A percentile compares a stretch with the other conserved stretches of the same genome.
Evolutionary conservation across 2,797 vertebrate genomes (phyloP).

Genomic region (Schizopygopsis malacanthus): DNA sequence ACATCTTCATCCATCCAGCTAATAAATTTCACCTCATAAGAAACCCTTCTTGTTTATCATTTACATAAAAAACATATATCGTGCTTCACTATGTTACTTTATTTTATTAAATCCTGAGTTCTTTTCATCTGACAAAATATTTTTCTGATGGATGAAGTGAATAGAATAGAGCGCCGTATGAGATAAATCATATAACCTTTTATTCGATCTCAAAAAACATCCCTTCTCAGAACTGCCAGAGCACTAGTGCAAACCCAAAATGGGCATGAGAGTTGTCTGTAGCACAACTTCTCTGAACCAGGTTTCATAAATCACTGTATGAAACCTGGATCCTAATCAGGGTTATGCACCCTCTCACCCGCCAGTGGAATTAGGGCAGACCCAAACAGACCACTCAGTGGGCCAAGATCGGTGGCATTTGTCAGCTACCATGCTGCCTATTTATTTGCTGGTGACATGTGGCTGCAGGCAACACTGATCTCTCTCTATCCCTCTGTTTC

Average conservation of each 20-base stretch:
- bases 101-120: background rate
- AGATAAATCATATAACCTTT: slow-evolving; percentile 10
- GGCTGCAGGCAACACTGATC: slow-evolving; percentile 42
- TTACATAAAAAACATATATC: background rate
- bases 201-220: slow-evolving; percentile 11
- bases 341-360: slow-evolving; percentile 24
- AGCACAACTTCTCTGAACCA: slow-evolving; percentile 37
- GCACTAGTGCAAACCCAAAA: background rate
- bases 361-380: slow-evolving; percentile 37
- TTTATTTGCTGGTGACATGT: slow-evolving; percentile 54
- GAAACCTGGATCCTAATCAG: slow-evolving; percentile 25
- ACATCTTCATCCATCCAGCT: background rate
- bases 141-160: slow-evolving; percentile 13
- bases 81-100: background rate
- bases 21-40: background rate
- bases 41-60: background rate
- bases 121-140: background rate
- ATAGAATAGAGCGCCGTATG: background rate
- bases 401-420: slow-evolving; percentile 18
- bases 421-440: slow-evolving; percentile 50
- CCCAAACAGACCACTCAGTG: slow-evolving; percentile 39
- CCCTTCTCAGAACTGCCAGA: slow-evolving; percentile 26
- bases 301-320: slow-evolving; percentile 44
- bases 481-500: slow-evolving; percentile 37
- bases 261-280: slow-evolving; percentile 25